Evolutionary conservation across 1,140 invertebrate genomes (phyloP), one percentile per base, ranked within the genome.

Genomic region (Cecropterus lyciades): DNA sequence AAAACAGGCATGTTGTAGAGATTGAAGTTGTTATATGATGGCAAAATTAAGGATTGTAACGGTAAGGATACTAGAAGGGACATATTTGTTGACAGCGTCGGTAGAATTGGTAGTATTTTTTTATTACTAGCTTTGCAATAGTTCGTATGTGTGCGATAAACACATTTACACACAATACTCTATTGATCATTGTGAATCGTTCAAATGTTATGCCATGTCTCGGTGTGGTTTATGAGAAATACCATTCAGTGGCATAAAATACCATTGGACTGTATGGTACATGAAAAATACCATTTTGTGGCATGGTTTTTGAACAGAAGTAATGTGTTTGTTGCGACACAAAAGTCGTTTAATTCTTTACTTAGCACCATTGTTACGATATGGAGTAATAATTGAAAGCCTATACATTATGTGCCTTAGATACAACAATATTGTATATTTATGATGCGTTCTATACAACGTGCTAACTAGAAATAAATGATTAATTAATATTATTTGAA

Each of bases 381-480:
- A 85, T 89, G 83, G 83, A 87, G 79, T 84, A 87, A 85, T 83
- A 80, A 90, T 87, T 87, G 84, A 88, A 89, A 89, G 87, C 89
- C 89, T 91, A 89, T 89, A 91, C 85, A 91, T 89, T 91, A 91
- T 91, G 89, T 91, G 89, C 89, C 89, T 91, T 91, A 91, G 89
- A 91, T 89, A 91, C 89, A 91, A 91, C 89, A 91, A 91, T 91
- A 91, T 91, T 91, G 89, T 91, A 89, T 91, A 89, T 91, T 87
- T 89, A 89, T 84, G 85, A 91, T 89, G 87, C 89, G 89, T 91
- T 91, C 87, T 91, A 89, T 91, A 91, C 89, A 89, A 91, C 89
- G 89, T 91, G 89, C 89, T 85, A 89, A 89, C 79, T 91, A 91
- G 89, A 89, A 85, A 85, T 89, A 89, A 90, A 89, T 80, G 69